Evolutionary conservation across 1,140 invertebrate genomes (phyloP), one percentile per base, ranked within the genome.

Genomic region (Drosophila eugracilis): DNA sequence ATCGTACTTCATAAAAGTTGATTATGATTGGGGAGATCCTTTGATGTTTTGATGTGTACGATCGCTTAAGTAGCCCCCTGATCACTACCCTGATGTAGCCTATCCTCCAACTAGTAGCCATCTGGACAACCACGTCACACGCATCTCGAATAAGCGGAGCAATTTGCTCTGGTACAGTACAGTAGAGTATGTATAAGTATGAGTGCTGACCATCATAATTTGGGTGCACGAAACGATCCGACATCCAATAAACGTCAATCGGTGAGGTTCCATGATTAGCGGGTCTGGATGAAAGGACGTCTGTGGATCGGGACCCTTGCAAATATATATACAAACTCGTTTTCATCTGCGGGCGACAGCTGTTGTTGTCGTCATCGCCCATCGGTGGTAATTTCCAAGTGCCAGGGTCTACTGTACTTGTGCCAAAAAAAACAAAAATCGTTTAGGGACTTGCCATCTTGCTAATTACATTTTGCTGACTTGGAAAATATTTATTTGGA

Each of bases 161-260:
- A 81, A 78, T 78, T 81, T 83, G 66, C 42, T 59, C 44, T 17
- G 14, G 7, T 15, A n/a, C n/a, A 39, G 39, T 19, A 12, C 15
- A 4, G 4, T n/a, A 19, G 39, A 10, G 3, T 19, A 19, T 19
- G 39, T 19, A 19, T 19, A 17, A 1, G 17, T 19, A 41, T 21
- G n/a, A 4, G 41, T 17, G 9, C n/a, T 5, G 70, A 45, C 75
- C 75, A 70, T 85, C 75, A 84, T 84, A 75, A 78, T 74, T 73
- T 67, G 7, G 22, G 63, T 47, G 55, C 75, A 78, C 60, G 71
- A 80, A 80, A 66, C 45, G 63, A 62, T 63, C 63, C 63, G 22
- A 67, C 62, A 66, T 50, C 75, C 66, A 78, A 85, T 79, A 79
- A 85, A 76, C 78, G 72, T 45, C 54, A 65, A 55, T 71, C 50